Percentiles rank a stretch among this genome's conserved stretches.
These are phyloP conservation scores for Zootermopsis nevadensis DNA, from an alignment of 2,888 invertebrate species.

Conservation along the genomic window DNA sequence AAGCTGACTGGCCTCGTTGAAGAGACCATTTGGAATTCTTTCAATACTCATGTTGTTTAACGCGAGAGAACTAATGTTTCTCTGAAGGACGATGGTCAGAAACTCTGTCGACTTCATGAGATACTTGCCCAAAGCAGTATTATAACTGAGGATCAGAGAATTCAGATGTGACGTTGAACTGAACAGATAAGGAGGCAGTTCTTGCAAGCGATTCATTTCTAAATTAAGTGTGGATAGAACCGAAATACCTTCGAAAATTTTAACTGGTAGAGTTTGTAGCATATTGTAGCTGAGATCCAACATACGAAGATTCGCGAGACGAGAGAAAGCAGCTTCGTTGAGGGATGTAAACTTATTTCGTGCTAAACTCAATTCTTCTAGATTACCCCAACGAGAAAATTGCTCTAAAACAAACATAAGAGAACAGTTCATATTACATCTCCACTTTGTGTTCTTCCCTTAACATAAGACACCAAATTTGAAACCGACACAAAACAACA, in stretches of 20 bases:
- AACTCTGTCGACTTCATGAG: not conserved
- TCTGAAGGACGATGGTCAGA: not conserved
- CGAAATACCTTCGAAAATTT: constrained; percentile 15
- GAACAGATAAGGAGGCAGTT: not conserved
- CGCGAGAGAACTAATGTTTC: not conserved
- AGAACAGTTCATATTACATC: too few relatives aligned
- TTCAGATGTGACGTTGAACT: not conserved
- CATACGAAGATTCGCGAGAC: constrained; percentile 26
- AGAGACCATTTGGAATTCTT: not conserved
- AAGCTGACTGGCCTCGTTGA: constrained; percentile 3
- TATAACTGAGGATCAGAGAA: constrained; percentile 23
- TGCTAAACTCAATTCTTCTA: constrained; percentile 33
- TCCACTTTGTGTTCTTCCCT: too few relatives aligned
- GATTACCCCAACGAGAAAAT: constrained; percentile 23
- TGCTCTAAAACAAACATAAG: not conserved
- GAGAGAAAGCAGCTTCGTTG: constrained; percentile 6
- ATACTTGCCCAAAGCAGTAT: constrained; percentile 19
- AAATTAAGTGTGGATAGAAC: constrained; percentile 14
- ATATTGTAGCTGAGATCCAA: constrained; percentile 42
- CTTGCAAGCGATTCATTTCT: not conserved
- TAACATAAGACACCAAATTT: too few relatives aligned
- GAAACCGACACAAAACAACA: too few relatives aligned
- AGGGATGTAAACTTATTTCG: constrained; percentile 29
- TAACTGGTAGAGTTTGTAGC: not conserved
- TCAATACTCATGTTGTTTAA: not conserved